Evolutionary conservation across 1,140 invertebrate genomes (phyloP).

Genomic region (Latrodectus geometricus): DNA sequence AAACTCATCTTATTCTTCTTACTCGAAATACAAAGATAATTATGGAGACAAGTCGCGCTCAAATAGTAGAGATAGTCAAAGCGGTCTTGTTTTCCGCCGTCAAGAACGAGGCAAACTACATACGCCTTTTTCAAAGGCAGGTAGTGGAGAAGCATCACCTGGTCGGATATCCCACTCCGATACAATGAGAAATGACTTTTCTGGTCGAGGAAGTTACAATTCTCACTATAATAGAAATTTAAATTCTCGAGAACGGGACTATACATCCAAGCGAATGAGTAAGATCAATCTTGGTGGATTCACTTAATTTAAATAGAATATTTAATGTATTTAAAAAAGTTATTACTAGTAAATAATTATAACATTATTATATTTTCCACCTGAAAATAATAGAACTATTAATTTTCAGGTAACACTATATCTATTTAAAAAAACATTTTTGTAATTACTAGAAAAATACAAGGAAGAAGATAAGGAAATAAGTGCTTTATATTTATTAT

Average conservation of each 20-base stretch:
- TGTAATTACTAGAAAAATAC: no score
- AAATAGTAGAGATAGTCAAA: constrained; percentile 30
- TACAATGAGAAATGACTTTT: constrained; percentile 39
- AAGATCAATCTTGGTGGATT: neutral
- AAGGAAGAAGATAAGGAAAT: no score
- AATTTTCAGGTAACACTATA: no score
- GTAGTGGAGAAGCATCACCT: constrained; percentile 48
- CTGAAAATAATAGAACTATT: no score
- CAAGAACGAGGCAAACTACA: constrained; percentile 50
- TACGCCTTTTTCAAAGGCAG: constrained; percentile 26
- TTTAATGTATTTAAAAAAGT: no score
- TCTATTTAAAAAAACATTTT: no score
- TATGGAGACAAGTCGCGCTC: constrained; percentile 30
- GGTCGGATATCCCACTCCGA: constrained; percentile 44
- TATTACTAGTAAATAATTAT: no score
- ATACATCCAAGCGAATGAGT: constrained; percentile 30
- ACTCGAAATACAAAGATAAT: constrained; percentile 37
- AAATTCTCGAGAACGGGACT: constrained; percentile 21
- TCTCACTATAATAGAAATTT: constrained; percentile 34
- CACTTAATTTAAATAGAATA: no score
- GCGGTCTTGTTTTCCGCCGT: constrained; percentile 43
- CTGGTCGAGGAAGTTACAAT: constrained; percentile 30
- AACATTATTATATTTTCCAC: no score
- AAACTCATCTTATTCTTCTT: constrained; percentile 33
- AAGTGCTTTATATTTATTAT: no score